Base-by-base conservation (phyloP, 2,797 vertebrate genomes). In the Lacerta agilis region DNA sequence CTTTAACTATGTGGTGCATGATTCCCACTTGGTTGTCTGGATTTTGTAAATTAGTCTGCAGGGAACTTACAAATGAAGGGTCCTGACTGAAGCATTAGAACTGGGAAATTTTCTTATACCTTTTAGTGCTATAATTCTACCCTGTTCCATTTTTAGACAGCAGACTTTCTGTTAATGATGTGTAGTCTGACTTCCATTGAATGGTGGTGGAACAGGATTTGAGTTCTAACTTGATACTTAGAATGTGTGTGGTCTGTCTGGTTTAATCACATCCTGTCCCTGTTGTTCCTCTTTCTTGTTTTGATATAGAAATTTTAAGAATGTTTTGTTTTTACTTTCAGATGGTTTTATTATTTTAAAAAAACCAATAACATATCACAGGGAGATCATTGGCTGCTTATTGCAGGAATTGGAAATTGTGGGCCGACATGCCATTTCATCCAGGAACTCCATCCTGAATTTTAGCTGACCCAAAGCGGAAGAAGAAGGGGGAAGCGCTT, bases 401-500 rank as follows among this genome's bases (percentile, higher is more conserved):
- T 76, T 84, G 36, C 33, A 64, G 27, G 82, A 38, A 66, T 55
- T 36, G 69, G 85, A 72, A 85, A 9, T n/a, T 88, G 23, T 83
- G 33, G 38, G 15, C 67, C 75, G 20, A 13, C 3, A 20, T n/a
- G 58, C 3, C 55, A 41, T 41, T 87, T 87, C 81, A 61, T 41
- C 76, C 25, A 41, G 17, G 80, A 80, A 25, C 38, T 15, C 75
- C 23, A 36, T 41, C 90, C 45, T 66, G 8, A 73, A 85, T 86
- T 89, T 36, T 29, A 71, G 15, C 25, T 82, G 88, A 75, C 86
- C 80, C 87, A 93, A 23, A 0, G 13, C 0, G 87, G 79, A 95
- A 91, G 91, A 91, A 49, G 81, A 81, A 43, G 73, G 79, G 86
- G 78, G 80, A 79, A 91, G 78, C 25, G 55, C 77, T 93, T 91